Base-by-base conservation (phyloP, 2,113 vertebrate species). In the Pipra filicauda region DNA sequence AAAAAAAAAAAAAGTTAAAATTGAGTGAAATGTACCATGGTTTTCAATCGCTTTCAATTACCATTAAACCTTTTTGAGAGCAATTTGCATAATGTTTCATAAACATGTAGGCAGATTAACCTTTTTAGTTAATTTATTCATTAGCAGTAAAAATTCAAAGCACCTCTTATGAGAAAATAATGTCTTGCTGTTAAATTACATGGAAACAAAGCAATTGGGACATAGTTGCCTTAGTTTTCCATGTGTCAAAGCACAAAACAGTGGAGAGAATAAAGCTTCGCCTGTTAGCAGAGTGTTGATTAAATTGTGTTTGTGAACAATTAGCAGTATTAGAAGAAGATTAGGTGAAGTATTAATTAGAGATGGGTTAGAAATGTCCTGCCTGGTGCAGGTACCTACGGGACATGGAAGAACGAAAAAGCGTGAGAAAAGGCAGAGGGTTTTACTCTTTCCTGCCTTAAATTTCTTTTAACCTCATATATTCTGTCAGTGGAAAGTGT, bases 41-140 rank as follows among this genome's bases (percentile, higher is more conserved):
- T 96, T 96, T 97, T 96, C 97, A 98, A 98, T 97, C 97, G 97
- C 96, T 97, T 98, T 98, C 98, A 98, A 98, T 98, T 98, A 98
- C 96, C 96, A 98, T 98, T 98, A 98, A 98, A 98, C 94, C 96
- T 98, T 97, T 98, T 41, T 88, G 96, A 97, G 96, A 96, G 88
- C 54, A 69, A 98, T 98, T 98, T 98, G 94, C 98, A 98, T 98
- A 98, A 98, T 98, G 98, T 98, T 98, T 98, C 97, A 98, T 97
- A 98, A 98, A 98, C 98, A 98, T 98, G 97, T 96, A 97, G 97
- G 91, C 97, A 97, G 97, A 98, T 98, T 98, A 98, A 98, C 98
- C 98, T 98, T 98, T 98, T 98, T 97, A 97, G 97, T 98, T 98
- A 98, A 98, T 98, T 98, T 98, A 98, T 98, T 98, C 98, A 98